Conservation (phyloP, 1,140 invertebrate genomes). For the Achatina immaculata region DNA sequence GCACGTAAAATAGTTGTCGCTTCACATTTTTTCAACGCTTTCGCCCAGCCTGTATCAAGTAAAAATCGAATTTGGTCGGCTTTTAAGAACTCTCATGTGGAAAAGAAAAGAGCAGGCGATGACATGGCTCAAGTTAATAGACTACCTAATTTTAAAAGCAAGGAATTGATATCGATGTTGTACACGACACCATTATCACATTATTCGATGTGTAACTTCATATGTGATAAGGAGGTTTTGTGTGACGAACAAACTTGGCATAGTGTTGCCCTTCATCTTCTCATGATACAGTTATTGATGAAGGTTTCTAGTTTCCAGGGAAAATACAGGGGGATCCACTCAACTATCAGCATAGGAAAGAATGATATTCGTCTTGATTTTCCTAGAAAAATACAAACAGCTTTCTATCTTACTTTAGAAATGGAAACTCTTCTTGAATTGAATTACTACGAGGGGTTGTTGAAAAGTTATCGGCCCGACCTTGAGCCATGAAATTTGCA, state of each 20-base stretch:
- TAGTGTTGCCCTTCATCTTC: neutral
- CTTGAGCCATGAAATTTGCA: too few relatives aligned
- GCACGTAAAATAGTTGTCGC: slow-evolving; percentile 11
- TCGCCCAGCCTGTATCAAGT: neutral
- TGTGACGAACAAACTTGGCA: neutral
- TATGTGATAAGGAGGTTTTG: neutral
- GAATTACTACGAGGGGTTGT: too few relatives aligned
- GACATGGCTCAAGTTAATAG: slow-evolving; percentile 16
- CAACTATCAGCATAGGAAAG: too few relatives aligned
- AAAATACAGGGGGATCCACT: too few relatives aligned
- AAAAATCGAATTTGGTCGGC: neutral
- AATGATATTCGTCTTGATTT: too few relatives aligned
- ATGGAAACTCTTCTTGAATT: too few relatives aligned
- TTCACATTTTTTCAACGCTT: slow-evolving; percentile 10
- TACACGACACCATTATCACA: neutral
- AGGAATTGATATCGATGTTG: neutral
- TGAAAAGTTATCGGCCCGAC: too few relatives aligned
- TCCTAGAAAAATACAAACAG: too few relatives aligned
- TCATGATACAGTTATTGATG: too few relatives aligned
- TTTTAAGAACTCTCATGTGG: neutral
- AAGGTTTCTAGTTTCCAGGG: too few relatives aligned
- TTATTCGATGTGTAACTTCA: slow-evolving; percentile 13
- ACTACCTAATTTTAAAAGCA: neutral
- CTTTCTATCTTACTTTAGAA: too few relatives aligned
- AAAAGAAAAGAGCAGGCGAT: neutral